Evolutionary conservation across 2,797 vertebrate species (phyloP).

Genomic region (Phrynocephalus guinanensis): DNA sequence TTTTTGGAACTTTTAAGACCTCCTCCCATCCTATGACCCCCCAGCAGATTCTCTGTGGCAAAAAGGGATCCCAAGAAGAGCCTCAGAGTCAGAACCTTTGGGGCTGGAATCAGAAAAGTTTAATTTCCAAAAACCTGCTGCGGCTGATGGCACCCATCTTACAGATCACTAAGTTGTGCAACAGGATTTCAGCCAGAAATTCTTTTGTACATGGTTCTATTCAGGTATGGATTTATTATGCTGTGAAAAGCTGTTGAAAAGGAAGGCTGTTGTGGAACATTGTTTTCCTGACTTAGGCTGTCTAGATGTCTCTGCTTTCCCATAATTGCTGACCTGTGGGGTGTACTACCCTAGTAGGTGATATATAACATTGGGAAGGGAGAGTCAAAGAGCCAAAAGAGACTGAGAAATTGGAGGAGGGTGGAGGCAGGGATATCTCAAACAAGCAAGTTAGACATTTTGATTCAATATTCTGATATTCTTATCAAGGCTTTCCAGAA

Average conservation of each 20-base stretch:
- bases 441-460: constrained; percentile 66
- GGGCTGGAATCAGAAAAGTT: too few species aligned
- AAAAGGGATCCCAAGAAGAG: too few species aligned
- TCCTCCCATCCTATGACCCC: too few species aligned
- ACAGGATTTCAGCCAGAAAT: constrained; percentile 35
- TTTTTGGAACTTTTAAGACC: too few species aligned
- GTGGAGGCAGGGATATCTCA: constrained; percentile 59
- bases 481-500: constrained; percentile 77
- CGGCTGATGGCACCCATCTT: too few species aligned
- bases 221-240: constrained; percentile 69
- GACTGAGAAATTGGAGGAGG: constrained; percentile 46
- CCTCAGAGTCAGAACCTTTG: too few species aligned
- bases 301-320: constrained; percentile 70
- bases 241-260: constrained; percentile 74
- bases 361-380: constrained; percentile 3
- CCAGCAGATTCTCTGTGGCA: too few species aligned
- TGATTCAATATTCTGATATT: constrained; percentile 76
- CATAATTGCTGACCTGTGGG: constrained; percentile 60
- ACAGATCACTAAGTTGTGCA: too few species aligned
- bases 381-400: constrained; percentile 58
- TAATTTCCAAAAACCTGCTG: too few species aligned
- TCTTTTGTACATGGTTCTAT: constrained; percentile 67
- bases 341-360: constrained; percentile 47
- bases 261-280: constrained; percentile 64
- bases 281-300: constrained; percentile 71